Conservation (phyloP, 2,888 invertebrate species). For the Eremobia ochroleuca region DNA sequence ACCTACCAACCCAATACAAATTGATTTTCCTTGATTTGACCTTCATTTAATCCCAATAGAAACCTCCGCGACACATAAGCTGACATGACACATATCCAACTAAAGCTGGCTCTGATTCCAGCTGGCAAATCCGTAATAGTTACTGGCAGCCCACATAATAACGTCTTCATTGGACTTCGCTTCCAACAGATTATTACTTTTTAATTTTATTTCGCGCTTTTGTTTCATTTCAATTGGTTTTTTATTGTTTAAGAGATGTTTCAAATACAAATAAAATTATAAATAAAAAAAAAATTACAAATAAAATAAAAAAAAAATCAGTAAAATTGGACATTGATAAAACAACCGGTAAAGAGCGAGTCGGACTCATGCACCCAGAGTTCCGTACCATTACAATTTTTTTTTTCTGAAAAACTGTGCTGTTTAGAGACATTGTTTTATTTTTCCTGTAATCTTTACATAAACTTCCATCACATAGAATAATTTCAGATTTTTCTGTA, state of each 20-base stretch:
- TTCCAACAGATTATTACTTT: neutral
- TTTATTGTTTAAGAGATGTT: neutral
- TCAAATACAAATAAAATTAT: too few species aligned
- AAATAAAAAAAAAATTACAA: too few species aligned
- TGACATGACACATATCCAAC: neutral
- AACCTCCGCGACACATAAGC: slow-evolving; percentile 1
- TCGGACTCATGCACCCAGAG: too few species aligned
- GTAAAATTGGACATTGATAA: neutral
- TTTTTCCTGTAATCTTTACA: too few species aligned
- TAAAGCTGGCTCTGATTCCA: neutral
- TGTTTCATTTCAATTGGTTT: neutral
- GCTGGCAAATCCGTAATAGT: slow-evolving; percentile 33
- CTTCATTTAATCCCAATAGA: neutral
- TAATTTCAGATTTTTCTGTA: too few species aligned
- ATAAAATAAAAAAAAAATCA: too few species aligned
- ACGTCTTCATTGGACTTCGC: neutral
- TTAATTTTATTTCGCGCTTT: neutral
- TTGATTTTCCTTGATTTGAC: neutral
- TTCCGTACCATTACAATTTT: too few species aligned
- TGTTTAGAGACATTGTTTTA: too few species aligned
- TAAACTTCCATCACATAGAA: too few species aligned
- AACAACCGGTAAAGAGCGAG: too few species aligned
- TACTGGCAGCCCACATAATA: slow-evolving; percentile 31
- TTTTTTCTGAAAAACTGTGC: too few species aligned
- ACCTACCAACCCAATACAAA: neutral